Conservation (phyloP, 1,140 invertebrate species). For the Solen grandis region DNA sequence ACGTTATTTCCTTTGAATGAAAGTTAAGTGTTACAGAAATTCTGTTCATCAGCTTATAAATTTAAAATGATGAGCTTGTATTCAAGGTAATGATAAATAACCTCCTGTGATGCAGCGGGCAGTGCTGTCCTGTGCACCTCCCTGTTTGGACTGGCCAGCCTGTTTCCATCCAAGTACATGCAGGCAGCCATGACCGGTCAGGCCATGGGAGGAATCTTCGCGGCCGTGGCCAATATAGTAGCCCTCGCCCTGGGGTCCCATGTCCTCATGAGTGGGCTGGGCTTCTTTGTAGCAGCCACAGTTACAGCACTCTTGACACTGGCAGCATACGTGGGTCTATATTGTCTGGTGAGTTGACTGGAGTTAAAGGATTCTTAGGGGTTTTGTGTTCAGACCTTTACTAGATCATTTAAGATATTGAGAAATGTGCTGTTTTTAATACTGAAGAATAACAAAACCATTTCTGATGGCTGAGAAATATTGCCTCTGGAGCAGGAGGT, state of each 20-base stretch:
- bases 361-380: not conserved
- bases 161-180: slow-evolving; percentile 46
- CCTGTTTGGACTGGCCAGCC: slow-evolving; percentile 49
- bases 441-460: no score
- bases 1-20: no score
- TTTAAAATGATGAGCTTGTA: not conserved
- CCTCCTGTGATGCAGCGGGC: slow-evolving; percentile 39
- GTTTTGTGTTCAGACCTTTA: not conserved
- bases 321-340: slow-evolving; percentile 32
- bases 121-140: slow-evolving; percentile 40
- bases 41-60: no score
- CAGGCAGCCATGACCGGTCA: slow-evolving; percentile 50
- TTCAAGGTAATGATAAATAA: not conserved
- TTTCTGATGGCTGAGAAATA: no score
- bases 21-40: no score
- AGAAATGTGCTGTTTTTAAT: no score
- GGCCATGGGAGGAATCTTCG: slow-evolving; percentile 52
- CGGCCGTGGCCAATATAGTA: slow-evolving; percentile 46
- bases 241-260: slow-evolving; percentile 38
- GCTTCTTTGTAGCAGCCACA: slow-evolving; percentile 39
- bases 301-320: slow-evolving; percentile 30
- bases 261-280: slow-evolving; percentile 28
- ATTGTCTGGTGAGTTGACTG: slow-evolving; percentile 55
- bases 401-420: no score
- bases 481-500: not conserved